Evolutionary conservation across 2,113 vertebrate species (phyloP), one percentile per base, ranked within the genome.

Genomic region (Axis porcinus): DNA sequence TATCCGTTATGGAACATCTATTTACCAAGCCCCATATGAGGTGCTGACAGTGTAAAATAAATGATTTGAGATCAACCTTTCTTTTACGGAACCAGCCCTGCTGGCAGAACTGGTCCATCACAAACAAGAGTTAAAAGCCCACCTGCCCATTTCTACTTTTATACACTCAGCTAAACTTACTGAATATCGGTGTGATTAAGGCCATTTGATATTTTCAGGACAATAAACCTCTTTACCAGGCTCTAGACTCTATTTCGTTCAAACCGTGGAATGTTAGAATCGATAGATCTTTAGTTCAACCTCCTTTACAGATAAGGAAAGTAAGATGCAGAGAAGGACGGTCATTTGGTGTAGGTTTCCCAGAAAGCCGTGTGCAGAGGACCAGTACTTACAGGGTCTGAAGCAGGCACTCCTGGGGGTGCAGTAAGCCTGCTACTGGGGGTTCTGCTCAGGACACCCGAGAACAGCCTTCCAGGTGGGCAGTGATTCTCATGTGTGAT

Each of bases 351-450:
- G 43, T 25, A 17, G 91, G 36, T 74, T 40, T 25, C 40, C 33
- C 15, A n/a, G 62, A 43, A n/a, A 33, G 17, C 60, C 4, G 0
- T 12, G 25, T 50, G 33, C 79, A 89, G 19, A 70, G 43, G 9
- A 15, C 3, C 7, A 1, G 19, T 8, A 55, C 33, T 23, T 64
- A 3, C 5, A 14, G 54, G 14, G 36, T 30, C 58, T 3, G 36
- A 2, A 6, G 25, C 1, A 0, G 36, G 36, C 13, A 43, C 11
- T 23, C 2, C 6, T 16, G 30, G 15, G 12, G 45, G 27, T 0
- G 1, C 27, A 21, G 25, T 1, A n/a, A 82, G 74, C 60, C 55
- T 70, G 25, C 17, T 21, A 8, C 5, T 12, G 52, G 62, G 85
- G 10, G 36, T 54, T 81, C 86, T 70, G 54, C 30, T 70, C 27